A percentile compares a stretch with the other conserved stretches of the same genome.
Conservation (phyloP, 2,888 invertebrate genomes). For the Philopedon plagiatum region DNA sequence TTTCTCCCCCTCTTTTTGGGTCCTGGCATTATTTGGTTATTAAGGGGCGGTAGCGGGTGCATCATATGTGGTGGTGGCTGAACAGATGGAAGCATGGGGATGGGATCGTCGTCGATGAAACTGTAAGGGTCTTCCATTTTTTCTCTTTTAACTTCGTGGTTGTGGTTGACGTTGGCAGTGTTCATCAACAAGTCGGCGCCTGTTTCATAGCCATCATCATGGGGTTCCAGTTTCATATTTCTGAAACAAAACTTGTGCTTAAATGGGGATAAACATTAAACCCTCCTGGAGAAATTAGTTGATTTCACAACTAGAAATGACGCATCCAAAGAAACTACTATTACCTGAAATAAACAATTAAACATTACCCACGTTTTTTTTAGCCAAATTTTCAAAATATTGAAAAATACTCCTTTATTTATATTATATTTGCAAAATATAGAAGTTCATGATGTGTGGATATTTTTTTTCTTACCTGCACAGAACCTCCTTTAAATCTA, state of each 20-base stretch:
- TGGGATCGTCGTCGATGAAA: slow-evolving; percentile 86
- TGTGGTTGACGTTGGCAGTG: slow-evolving; percentile 65
- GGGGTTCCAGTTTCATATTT: slow-evolving; percentile 76
- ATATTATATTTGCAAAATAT: no score
- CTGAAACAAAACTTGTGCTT: slow-evolving; percentile 53
- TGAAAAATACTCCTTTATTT: no score
- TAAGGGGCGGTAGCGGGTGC: slow-evolving; percentile 66
- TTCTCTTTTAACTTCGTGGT: slow-evolving; percentile 68
- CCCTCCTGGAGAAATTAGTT: no score
- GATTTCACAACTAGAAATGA: no score
- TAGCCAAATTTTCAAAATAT: no score
- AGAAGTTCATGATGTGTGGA: no score
- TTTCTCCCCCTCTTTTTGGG: slow-evolving; percentile 90
- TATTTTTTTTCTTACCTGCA: no score
- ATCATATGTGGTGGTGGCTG: slow-evolving; percentile 59
- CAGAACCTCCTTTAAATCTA: no score
- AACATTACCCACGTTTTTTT: no score
- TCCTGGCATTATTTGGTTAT: slow-evolving; percentile 67
- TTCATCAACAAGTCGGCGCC: slow-evolving; percentile 76
- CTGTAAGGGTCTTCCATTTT: slow-evolving; percentile 84
- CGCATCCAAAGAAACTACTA: no score
- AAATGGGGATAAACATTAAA: no score
- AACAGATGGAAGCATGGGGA: slow-evolving; percentile 66
- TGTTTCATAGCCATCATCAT: slow-evolving; percentile 93
- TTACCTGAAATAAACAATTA: no score